Conservation (phyloP, 2,888 invertebrate species). For the Eurytoma californica region DNA sequence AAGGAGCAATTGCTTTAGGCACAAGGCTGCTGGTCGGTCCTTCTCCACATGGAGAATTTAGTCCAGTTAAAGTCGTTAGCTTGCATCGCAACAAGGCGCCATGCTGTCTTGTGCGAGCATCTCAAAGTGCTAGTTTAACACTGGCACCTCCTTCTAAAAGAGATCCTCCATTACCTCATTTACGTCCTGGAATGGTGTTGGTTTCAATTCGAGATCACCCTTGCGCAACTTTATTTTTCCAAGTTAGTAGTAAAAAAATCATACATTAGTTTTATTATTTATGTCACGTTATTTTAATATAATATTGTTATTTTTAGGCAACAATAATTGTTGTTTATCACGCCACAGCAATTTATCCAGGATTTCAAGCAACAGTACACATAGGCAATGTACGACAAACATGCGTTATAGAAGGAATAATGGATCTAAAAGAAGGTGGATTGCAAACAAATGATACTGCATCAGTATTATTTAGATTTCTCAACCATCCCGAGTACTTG, state of each 20-base stretch:
- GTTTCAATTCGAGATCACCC: conserved; percentile 78
- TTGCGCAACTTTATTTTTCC: conserved; percentile 77
- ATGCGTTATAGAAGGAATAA: conserved; percentile 89
- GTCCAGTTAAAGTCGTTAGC: conserved; percentile 86
- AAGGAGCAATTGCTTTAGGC: conserved; percentile 92
- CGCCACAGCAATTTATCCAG: conserved; percentile 87
- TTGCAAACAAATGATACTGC: conserved; percentile 90
- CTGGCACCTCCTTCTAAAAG: conserved; percentile 78
- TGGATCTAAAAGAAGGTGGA: conserved; percentile 80
- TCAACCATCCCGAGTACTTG: conserved; percentile 92
- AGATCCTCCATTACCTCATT: conserved; percentile 76
- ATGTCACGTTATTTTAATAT: neutral
- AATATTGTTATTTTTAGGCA: conserved; percentile 78
- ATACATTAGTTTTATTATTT: neutral
- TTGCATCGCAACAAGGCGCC: conserved; percentile 95
- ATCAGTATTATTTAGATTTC: conserved; percentile 91
- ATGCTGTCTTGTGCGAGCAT: conserved; percentile 90
- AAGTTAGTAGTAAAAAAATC: conserved; percentile 69
- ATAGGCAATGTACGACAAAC: conserved; percentile 97
- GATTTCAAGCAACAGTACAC: conserved; percentile 95
- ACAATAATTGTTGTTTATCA: conserved; percentile 93
- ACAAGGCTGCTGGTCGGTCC: conserved; percentile 86
- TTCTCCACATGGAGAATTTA: conserved; percentile 86
- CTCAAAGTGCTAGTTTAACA: conserved; percentile 91
- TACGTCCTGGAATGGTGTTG: conserved; percentile 91